Base-by-base conservation (phyloP, 2,797 vertebrate species). In the Sebastes hopkinsi region DNA sequence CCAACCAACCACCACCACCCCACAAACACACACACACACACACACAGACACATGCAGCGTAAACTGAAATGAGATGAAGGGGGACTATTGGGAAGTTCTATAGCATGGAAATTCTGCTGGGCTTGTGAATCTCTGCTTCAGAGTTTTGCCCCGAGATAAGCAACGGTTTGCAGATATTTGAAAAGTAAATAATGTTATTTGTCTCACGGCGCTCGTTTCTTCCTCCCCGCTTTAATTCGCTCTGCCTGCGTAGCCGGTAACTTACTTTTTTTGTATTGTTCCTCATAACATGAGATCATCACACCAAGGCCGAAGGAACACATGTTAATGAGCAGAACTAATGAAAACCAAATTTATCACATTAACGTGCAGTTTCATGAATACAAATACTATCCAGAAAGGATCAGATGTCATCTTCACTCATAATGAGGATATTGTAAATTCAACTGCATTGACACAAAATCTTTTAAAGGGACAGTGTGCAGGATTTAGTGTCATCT, bases 41-140 rank as follows among this genome's bases (percentile, higher is more conserved):
- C 52, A 71, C 82, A 82, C 1, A 80, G 6, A 61, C 73, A 80
- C 38, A 59, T 30, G 81, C 60, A 82, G 34, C 73, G 84, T 79
- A 86, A 89, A 79, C 80, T 84, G 77, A 90, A 92, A 92, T 87
- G 81, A 92, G 85, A 89, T 87, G 83, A 82, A 89, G 79, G 72
- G 72, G 72, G 81, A 60, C 79, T 91, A 89, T 89, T 81, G 73
- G 84, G 88, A 88, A 87, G 87, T 83, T 88, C 86, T 88, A 78
- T 42, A 89, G 87, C 77, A 91, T 83, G 87, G 87, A 89, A 89
- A 91, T 90, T 89, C 73, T 92, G 92, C 86, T 89, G 60, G 84
- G 83, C 75, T 92, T 88, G 91, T 90, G 87, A 81, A 87, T 92
- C 88, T 86, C 23, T 46, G 77, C 38, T 66, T 75, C 22, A 79